Evolutionary conservation across 2,113 vertebrate genomes (phyloP).

Genomic region (Galbula dea): DNA sequence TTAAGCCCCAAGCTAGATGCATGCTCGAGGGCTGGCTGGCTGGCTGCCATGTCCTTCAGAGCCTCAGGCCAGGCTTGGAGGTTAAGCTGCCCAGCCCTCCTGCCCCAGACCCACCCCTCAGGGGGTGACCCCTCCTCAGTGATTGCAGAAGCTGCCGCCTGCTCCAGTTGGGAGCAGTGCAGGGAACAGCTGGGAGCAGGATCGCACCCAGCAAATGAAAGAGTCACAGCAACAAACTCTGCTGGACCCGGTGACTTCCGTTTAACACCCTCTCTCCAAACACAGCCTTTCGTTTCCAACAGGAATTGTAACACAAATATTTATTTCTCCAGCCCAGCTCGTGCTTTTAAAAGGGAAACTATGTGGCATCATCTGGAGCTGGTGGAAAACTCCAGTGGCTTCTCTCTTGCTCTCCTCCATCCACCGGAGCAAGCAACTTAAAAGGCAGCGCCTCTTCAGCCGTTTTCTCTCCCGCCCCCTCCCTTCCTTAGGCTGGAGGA

Average conservation of each 20-base stretch:
- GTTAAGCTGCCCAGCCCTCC: background rate
- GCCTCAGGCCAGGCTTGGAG: background rate
- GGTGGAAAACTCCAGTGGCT: background rate
- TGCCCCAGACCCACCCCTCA: background rate
- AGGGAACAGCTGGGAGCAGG: background rate
- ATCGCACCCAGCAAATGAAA: background rate
- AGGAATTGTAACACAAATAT: conserved; percentile 23
- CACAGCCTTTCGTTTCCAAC: background rate
- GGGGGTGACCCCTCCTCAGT: background rate
- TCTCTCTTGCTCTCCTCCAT: background rate
- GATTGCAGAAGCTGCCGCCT: background rate
- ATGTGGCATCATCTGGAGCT: background rate
- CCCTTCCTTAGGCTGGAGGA: background rate
- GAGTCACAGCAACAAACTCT: background rate
- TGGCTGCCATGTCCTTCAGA: background rate
- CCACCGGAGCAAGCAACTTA: background rate
- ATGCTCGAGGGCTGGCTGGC: background rate
- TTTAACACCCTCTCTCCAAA: conserved; percentile 36
- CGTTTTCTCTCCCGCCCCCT: background rate
- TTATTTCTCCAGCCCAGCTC: background rate
- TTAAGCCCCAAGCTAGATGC: background rate
- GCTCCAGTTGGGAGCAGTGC: background rate
- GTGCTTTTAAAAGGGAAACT: conserved; percentile 26
- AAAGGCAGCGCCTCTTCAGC: background rate
- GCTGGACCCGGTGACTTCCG: background rate